Base-by-base conservation (phyloP, 2,113 vertebrate genomes). In the Prionailurus viverrinus region DNA sequence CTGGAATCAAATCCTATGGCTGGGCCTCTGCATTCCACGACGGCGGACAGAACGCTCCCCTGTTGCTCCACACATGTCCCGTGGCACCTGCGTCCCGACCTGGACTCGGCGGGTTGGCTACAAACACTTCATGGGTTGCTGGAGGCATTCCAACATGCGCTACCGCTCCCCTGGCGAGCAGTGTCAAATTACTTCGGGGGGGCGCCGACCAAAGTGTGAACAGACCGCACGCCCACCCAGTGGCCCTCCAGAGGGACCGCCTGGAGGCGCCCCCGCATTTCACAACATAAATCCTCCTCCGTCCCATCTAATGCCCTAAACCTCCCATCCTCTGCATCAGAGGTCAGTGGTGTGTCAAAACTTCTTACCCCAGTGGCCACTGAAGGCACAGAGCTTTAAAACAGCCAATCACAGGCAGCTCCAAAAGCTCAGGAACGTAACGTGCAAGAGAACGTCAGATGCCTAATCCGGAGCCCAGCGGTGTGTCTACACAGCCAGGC, bases 121-220 rank as follows among this genome's bases (percentile, higher is more conserved):
- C 45, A 14, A 69, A 29, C 53, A 15, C 78, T 53, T 36, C 23
- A 1, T 68, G 14, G 21, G 31, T 25, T 12, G 12, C 66, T 29
- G 36, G 11, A 23, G 21, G n/a, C 3, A 0, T 33, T 33, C 41
- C 74, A 23, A 48, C 51, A 80, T 73, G 27, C 3, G 83, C 21
- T 58, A 6, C 8, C 1, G 63, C 36, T 61, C 66, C 48, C 36
- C 33, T 10, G 5, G n/a, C 2, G 15, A n/a, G 61, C 29, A 12
- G 10, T 31, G 39, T n/a, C 84, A 16, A 53, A 1, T 15, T 3
- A 39, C 21, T 6, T 45, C 0, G 33, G 27, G 27, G 29, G 11
- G 29, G 8, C 5, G 2, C 31, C 0, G 45, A 55, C 8, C 0
- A 15, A 12, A 51, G 51, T 27, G 27, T 12, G 79, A n/a, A 4